Percentiles rank a stretch among this genome's conserved stretches.
These are phyloP conservation scores for Melanostoma mellinum DNA, from an alignment of 2,888 invertebrate species.

Conservation along the genomic window DNA sequence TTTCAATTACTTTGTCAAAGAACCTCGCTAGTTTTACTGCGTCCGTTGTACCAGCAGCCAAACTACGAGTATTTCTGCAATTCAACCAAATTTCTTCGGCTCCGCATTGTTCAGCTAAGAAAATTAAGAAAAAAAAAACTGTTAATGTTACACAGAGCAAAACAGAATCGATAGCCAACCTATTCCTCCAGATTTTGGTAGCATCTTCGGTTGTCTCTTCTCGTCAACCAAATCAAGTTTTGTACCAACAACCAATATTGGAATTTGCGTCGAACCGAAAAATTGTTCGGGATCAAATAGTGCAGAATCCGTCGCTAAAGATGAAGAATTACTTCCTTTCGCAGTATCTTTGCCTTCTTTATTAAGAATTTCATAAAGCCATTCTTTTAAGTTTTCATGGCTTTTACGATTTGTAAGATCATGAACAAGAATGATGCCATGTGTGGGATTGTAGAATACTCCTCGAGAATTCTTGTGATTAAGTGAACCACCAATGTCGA, in stretches of 20 bases:
- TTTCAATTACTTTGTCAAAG: constrained; percentile 90
- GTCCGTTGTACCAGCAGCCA: constrained; percentile 97
- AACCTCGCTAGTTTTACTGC: constrained; percentile 96
- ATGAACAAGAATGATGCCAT: constrained; percentile 98
- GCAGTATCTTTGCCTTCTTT: constrained; percentile 84
- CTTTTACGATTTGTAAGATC: constrained; percentile 98
- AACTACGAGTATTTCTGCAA: constrained; percentile 87
- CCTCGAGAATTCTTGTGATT: constrained; percentile 96
- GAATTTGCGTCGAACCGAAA: constrained; percentile 93
- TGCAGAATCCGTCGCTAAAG: constrained; percentile 16
- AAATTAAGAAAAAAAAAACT: neutral
- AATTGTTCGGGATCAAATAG: constrained; percentile 92
- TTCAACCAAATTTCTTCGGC: constrained; percentile 96
- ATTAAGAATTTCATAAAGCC: constrained; percentile 95
- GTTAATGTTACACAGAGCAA: too few relatives aligned
- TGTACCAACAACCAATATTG: constrained; percentile 96
- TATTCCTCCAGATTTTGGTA: constrained; percentile 80
- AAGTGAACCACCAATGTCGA: constrained; percentile 98
- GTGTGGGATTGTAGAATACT: constrained; percentile 96
- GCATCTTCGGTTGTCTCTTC: constrained; percentile 83
- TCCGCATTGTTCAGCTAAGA: constrained; percentile 92
- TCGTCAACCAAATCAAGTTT: constrained; percentile 94
- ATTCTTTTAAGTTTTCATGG: constrained; percentile 95
- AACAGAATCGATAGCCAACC: constrained; percentile 73
- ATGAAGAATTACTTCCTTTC: constrained; percentile 73